Evolutionary conservation across 2,797 vertebrate genomes (phyloP), one percentile per base, ranked within the genome.

Genomic region (Manis crassicaudata): DNA sequence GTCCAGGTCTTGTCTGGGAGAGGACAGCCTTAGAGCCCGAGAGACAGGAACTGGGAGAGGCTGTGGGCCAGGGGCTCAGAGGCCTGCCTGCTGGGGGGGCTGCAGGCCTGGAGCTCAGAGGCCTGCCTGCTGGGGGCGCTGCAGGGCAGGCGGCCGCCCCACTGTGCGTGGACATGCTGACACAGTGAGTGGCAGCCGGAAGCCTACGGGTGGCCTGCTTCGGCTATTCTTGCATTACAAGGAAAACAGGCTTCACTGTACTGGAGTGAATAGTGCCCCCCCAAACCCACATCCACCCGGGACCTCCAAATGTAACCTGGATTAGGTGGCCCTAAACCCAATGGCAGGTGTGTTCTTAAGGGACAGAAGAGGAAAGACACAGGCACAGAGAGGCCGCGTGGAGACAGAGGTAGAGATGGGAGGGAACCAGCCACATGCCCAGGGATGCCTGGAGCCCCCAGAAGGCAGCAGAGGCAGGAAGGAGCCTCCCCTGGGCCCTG

Each of bases 61-160:
- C 50, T 5, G 63, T 0, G 0, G 9, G 16, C 7, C 0, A 0
- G 0, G 70, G 23, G 2, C 4, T 23, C 0, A 0, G 1, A 12
- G 43, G 6, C 27, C 32, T 9, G 29, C 25, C 2, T 3, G 13
- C 23, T 1, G 16, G 16, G 3, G 0, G 0, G 1, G 7, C 43
- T 12, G 23, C 0, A 0, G 27, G 43, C 10, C 0, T 0, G 0
- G 70, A 23, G 2, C 4, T 23, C 0, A 0, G 1, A 12, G 43
- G 6, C 27, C 32, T 8, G 29, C 25, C 2, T 3, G 13, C 23
- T 1, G 16, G 16, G 3, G 0, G 0, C 0, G 7, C 43, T 12
- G 23, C 0, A 0, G 29, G 43, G 21, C n/a, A 1, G 14, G 0
- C 4, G 1, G 35, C 37, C 1, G 16, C 12, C 18, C 2, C 18